Percentiles rank a stretch among this genome's conserved stretches.
Conservation (phyloP, 2,888 invertebrate genomes). For the Cosmorhoe ocellata region DNA sequence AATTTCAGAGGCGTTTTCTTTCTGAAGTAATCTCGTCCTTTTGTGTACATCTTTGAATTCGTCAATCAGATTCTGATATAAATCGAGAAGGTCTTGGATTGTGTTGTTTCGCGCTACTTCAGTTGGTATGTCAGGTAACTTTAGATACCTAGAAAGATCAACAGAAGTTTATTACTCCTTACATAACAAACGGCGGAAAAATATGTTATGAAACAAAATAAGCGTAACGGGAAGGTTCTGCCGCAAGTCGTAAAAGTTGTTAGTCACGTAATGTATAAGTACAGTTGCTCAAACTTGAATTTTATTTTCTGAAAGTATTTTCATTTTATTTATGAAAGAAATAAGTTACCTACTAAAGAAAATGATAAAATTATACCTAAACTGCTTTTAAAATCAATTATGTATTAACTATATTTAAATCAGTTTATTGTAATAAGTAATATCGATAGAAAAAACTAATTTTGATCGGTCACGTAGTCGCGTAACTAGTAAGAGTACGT, state of each 20-base stretch:
- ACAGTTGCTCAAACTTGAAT: too few species aligned
- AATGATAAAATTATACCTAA: too few species aligned
- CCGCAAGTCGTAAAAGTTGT: conserved; percentile 18
- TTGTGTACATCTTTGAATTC: conserved; percentile 92
- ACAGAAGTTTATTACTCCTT: background rate
- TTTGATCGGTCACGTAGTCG: too few species aligned
- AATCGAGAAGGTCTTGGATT: conserved; percentile 85
- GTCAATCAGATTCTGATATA: conserved; percentile 89
- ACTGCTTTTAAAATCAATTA: too few species aligned
- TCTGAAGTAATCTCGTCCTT: conserved; percentile 84
- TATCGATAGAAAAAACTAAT: too few species aligned
- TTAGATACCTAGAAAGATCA: conserved; percentile 62
- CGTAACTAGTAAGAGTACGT: too few species aligned
- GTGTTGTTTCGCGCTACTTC: conserved; percentile 89
- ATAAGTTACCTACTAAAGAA: too few species aligned
- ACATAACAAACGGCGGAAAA: conserved; percentile 1
- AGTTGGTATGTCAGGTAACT: conserved; percentile 86
- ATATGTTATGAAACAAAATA: conserved; percentile 18
- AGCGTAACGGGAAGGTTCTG: conserved; percentile 14
- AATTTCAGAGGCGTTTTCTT: conserved; percentile 88
- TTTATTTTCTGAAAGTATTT: background rate
- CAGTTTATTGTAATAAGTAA: too few species aligned
- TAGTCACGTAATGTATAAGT: conserved; percentile 10
- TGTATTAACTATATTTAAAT: too few species aligned
- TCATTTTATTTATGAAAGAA: too few species aligned